phyloP scores from a whole-genome alignment of 2,888 invertebrate species.

The Pandemis cinnamomeana region DNA sequence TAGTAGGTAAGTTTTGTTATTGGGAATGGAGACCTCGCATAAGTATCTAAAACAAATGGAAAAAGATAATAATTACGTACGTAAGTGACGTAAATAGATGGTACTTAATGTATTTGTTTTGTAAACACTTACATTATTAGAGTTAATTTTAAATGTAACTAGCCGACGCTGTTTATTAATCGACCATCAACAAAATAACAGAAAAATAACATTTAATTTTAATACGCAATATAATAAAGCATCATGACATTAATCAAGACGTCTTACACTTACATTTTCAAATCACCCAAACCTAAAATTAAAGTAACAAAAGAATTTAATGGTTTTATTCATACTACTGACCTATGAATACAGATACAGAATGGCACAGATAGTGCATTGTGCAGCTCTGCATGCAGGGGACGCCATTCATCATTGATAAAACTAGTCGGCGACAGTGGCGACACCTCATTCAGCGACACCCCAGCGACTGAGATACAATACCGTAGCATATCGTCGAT shows the following conservation, averaged over 20 bases:
- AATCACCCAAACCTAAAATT: constrained; percentile 7
- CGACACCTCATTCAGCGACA: constrained; percentile 64
- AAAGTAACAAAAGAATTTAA: constrained; percentile 33
- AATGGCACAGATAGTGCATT: constrained; percentile 25
- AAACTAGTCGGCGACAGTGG: constrained; percentile 68
- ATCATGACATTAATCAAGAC: constrained; percentile 2
- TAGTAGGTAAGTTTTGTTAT: no score
- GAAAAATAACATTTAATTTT: background rate
- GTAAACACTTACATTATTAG: background rate
- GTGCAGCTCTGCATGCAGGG: constrained; percentile 39
- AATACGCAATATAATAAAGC: background rate
- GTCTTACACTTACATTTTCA: constrained; percentile 4
- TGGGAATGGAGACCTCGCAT: background rate
- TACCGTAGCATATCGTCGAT: constrained; percentile 1
- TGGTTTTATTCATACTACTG: constrained; percentile 16
- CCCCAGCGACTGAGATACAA: constrained; percentile 21
- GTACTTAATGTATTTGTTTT: background rate
- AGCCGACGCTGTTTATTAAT: background rate
- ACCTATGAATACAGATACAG: constrained; percentile 34
- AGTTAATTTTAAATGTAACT: background rate
- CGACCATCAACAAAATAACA: background rate
- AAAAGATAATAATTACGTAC: constrained; percentile 3
- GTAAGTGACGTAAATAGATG: background rate
- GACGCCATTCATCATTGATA: constrained; percentile 70
- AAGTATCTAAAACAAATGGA: constrained; percentile 59